Evolutionary conservation across 2,888 invertebrate species (phyloP).

Genomic region (Drosophila cognata): DNA sequence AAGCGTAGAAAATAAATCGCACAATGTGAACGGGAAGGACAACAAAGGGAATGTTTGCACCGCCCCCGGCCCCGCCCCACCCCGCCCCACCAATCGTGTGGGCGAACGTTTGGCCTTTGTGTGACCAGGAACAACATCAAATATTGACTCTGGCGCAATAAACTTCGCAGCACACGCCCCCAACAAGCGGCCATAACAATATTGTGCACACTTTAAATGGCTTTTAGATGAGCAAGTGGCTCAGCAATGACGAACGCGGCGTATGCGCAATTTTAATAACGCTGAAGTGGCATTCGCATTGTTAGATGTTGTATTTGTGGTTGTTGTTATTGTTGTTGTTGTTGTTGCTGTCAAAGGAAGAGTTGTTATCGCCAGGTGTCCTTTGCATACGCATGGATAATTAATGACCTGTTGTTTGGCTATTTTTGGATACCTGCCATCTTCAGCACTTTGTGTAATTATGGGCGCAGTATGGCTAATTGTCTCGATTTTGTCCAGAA

Average conservation of each 20-base stretch:
- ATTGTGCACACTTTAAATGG: constrained; percentile 67
- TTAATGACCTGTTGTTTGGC: constrained; percentile 52
- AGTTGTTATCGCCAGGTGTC: constrained; percentile 36
- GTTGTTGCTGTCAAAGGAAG: constrained; percentile 13
- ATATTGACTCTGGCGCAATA: constrained; percentile 75
- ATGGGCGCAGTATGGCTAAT: constrained; percentile 31
- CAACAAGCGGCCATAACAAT: constrained; percentile 39
- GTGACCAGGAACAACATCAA: constrained; percentile 53
- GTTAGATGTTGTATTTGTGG: constrained; percentile 22
- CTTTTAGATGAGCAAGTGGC: constrained; percentile 54
- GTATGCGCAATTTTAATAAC: constrained; percentile 73
- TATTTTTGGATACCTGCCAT: constrained; percentile 33
- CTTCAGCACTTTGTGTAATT: constrained; percentile 45
- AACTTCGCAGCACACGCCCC: constrained; percentile 40
- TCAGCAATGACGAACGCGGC: constrained; percentile 46
- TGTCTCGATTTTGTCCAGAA: constrained; percentile 8
- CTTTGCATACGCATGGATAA: constrained; percentile 50
- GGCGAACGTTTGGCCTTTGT: constrained; percentile 23
- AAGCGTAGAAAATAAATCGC: constrained; percentile 21
- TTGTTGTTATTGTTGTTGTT: constrained; percentile 8
- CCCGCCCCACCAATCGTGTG: not conserved
- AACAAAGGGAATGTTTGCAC: constrained; percentile 39
- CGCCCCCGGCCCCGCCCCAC: not conserved
- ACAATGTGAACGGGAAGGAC: constrained; percentile 20
- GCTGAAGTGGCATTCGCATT: constrained; percentile 60